Conservation (phyloP, 2,888 invertebrate species). For the Odontocolon sp. region DNA sequence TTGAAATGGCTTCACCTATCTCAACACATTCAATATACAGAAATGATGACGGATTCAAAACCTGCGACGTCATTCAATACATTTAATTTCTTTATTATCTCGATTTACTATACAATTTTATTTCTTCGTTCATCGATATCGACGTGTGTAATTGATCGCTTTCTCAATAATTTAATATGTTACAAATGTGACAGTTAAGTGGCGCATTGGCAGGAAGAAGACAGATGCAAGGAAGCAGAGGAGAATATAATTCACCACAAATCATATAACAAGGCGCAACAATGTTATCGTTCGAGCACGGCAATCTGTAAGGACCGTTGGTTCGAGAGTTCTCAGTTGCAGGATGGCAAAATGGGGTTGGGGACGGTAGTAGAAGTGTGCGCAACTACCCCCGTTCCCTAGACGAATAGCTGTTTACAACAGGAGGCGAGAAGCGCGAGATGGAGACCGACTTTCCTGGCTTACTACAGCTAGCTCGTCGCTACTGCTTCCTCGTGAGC, state of each 20-base stretch:
- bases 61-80: too few relatives aligned
- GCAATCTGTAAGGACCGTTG: constrained; percentile 18
- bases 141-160: too few relatives aligned
- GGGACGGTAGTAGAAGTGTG: background rate
- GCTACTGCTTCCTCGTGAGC: constrained; percentile 8
- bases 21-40: too few relatives aligned
- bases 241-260: constrained; percentile 1
- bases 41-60: too few relatives aligned
- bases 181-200: too few relatives aligned
- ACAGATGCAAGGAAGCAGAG: too few relatives aligned
- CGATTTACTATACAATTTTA: too few relatives aligned
- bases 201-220: too few relatives aligned
- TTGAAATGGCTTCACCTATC: too few relatives aligned
- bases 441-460: constrained; percentile 5
- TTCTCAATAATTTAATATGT: too few relatives aligned
- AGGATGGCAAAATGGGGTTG: background rate
- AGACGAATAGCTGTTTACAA: constrained; percentile 47
- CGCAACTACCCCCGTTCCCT: constrained; percentile 1
- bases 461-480: background rate
- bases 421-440: constrained; percentile 1
- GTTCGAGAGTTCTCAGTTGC: constrained; percentile 7
- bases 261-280: constrained; percentile 17
- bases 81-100: too few relatives aligned
- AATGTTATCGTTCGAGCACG: background rate
- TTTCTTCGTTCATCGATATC: too few relatives aligned